These are phyloP conservation scores for Aphelocoma californica DNA, from an alignment of 2,797 vertebrate species.

Conservation along the genomic window DNA sequence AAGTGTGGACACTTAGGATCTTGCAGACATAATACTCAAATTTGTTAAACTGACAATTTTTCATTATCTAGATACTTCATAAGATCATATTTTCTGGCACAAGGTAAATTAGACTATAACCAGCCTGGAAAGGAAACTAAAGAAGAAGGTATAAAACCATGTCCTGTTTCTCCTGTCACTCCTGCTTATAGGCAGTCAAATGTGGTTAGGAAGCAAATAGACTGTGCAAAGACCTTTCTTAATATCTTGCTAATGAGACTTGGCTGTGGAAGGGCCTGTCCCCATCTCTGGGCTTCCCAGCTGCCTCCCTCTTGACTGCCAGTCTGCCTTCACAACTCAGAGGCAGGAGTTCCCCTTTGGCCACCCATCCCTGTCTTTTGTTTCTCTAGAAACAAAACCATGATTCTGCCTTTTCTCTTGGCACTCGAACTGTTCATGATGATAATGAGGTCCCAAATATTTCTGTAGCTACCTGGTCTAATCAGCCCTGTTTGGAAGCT, in stretches of 20 bases:
- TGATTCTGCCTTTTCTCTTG: background rate
- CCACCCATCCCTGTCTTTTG: fast-evolving
- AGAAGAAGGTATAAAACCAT: background rate
- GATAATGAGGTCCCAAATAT: background rate
- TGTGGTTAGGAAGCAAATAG: background rate
- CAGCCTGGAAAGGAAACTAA: background rate
- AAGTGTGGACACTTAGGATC: background rate
- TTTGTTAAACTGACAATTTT: background rate
- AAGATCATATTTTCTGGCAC: background rate
- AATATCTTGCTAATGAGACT: background rate
- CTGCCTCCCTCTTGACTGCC: background rate
- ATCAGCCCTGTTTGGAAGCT: background rate
- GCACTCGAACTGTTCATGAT: background rate
- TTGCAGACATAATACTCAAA: background rate
- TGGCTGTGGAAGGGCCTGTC: background rate
- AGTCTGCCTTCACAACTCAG: background rate
- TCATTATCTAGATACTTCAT: background rate
- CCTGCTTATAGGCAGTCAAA: background rate
- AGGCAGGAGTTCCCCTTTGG: background rate
- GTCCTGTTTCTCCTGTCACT: background rate
- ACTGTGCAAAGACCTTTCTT: background rate
- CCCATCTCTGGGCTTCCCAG: background rate
- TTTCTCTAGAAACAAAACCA: background rate
- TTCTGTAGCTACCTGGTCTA: background rate
- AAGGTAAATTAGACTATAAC: background rate